Evolutionary conservation across 2,113 vertebrate species (phyloP), one percentile per base, ranked within the genome.

Genomic region (Naja naja): DNA sequence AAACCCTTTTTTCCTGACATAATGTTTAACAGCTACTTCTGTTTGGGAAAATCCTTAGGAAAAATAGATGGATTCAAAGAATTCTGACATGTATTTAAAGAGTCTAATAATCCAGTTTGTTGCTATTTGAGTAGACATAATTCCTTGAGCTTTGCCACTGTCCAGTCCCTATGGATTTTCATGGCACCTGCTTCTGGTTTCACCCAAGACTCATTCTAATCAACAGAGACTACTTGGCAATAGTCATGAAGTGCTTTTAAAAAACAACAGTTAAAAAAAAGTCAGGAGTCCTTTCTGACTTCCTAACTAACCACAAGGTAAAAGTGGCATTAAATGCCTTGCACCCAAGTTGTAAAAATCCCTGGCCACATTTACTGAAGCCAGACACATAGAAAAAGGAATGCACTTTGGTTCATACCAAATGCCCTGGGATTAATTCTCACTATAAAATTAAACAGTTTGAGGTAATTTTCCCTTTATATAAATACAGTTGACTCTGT

Each of bases 361-460:
- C 96, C 98, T 98, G 98, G 98, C 97, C 94, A 91, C 95, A 95
- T 96, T 95, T 95, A 91, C 94, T 96, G 95, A 94, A 97, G 98
- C 98, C 98, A 98, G 98, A 97, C 95, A 97, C 94, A 97, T 98
- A 98, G 94, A 98, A 98, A 98, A 99, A 99, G 98, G 98, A 99
- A 99, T 99, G 99, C 99, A 99, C 99, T 99, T 99, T 99, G 99
- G 99, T 99, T 98, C 97, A 98, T 97, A 99, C 99, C 99, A 99
- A 99, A 99, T 99, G 98, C 98, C 98, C 98, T 99, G 98, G 98
- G 97, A 98, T 98, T 98, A 97, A 97, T 98, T 97, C 97, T 97
- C 97, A 97, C 97, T 97, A 98, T 95, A 98, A 98, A 97, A 98
- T 97, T 97, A 97, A 98, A 98, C 95, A 96, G 96, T 97, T 93